Conservation (phyloP, 2,797 vertebrate genomes). For the Choloepus didactylus region DNA sequence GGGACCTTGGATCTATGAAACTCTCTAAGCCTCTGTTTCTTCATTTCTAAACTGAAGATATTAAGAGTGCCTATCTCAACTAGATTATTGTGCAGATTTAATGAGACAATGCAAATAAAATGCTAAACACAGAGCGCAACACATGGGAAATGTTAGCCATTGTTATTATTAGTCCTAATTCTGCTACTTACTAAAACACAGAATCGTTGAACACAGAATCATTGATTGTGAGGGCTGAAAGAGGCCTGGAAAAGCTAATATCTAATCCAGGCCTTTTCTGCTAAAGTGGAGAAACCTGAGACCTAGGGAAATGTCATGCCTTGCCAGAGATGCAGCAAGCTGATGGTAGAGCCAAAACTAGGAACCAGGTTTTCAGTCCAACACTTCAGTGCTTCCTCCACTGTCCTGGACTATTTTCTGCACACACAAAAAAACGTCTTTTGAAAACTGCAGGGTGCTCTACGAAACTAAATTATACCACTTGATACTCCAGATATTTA, state of each 20-base stretch:
- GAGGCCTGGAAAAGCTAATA: background rate
- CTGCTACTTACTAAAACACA: background rate
- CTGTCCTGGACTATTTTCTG: background rate
- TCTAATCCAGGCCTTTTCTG: background rate
- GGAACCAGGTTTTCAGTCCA: background rate
- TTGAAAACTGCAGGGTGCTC: background rate
- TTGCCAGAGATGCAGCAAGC: background rate
- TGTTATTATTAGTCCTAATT: background rate
- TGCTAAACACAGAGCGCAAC: background rate
- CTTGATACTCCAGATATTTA: background rate
- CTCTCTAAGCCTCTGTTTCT: background rate
- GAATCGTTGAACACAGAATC: background rate
- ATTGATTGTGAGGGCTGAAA: background rate
- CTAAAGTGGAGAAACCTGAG: background rate
- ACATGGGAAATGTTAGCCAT: background rate
- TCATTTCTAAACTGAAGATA: background rate
- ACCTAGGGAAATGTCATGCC: background rate
- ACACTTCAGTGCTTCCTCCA: background rate
- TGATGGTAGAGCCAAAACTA: background rate
- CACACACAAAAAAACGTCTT: background rate
- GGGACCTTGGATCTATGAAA: background rate
- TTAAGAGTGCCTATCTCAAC: background rate
- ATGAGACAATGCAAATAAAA: background rate
- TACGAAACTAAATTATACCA: background rate
- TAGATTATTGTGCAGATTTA: background rate